A percentile compares a stretch with the other conserved stretches of the same genome.
These are phyloP conservation scores for Oostethus manadensis DNA, from an alignment of 2,113 vertebrate species.

Conservation along the genomic window DNA sequence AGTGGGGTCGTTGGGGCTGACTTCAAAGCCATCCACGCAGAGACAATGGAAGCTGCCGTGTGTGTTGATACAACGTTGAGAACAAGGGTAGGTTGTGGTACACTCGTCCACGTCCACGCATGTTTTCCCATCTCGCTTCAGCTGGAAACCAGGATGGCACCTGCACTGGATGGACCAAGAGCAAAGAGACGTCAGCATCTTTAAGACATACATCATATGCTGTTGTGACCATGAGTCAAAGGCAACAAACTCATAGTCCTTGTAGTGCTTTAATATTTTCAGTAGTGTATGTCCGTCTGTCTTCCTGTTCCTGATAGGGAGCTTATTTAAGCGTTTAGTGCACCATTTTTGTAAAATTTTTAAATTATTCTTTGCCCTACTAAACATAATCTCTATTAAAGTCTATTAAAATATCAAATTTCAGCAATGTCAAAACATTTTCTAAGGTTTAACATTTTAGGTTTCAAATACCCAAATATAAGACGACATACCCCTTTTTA, in stretches of 20 bases:
- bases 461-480: too few relatives aligned
- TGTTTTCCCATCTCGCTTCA: conserved; percentile 91
- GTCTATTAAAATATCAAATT: too few relatives aligned
- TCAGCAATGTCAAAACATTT: too few relatives aligned
- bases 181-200: conserved; percentile 11
- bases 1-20: conserved; percentile 79
- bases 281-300: too few relatives aligned
- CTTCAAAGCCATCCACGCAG: conserved; percentile 85
- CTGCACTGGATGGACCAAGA: conserved; percentile 78
- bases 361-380: too few relatives aligned
- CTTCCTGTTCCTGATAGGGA: too few relatives aligned
- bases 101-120: conserved; percentile 92
- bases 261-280: too few relatives aligned
- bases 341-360: too few relatives aligned
- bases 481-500: too few relatives aligned
- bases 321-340: too few relatives aligned
- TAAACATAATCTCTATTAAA: too few relatives aligned
- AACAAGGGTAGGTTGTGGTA: conserved; percentile 90
- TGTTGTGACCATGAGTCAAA: not conserved
- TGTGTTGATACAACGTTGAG: conserved; percentile 92
- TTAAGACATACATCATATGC: not conserved
- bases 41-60: conserved; percentile 93
- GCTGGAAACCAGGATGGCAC: conserved; percentile 87
- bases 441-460: too few relatives aligned
- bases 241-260: not conserved